Evolutionary conservation across 2,888 invertebrate species (phyloP).

Genomic region (Apodemia mormo): DNA sequence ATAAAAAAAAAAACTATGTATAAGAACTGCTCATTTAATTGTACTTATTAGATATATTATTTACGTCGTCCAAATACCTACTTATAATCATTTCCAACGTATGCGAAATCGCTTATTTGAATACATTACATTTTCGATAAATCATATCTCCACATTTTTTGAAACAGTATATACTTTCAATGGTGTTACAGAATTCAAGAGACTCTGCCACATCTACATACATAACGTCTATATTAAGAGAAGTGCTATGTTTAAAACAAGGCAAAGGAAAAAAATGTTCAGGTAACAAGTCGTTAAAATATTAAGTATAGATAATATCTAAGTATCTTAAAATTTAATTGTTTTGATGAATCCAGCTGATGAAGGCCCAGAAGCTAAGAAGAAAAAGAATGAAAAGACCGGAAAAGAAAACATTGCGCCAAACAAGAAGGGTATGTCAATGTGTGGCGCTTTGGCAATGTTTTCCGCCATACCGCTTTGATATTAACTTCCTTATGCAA

Average conservation of each 20-base stretch:
- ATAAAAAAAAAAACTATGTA: no score
- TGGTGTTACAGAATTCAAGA: constrained; percentile 72
- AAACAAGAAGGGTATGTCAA: constrained; percentile 69
- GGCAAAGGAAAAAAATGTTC: constrained; percentile 76
- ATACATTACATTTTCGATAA: no score
- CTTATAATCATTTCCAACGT: no score
- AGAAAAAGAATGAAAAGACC: constrained; percentile 67
- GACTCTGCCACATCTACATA: constrained; percentile 79
- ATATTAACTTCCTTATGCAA: constrained; percentile 19
- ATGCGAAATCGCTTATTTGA: no score
- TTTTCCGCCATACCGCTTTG: constrained; percentile 29
- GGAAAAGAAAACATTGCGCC: constrained; percentile 71
- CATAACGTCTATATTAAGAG: constrained; percentile 81
- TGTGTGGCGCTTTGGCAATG: constrained; percentile 38
- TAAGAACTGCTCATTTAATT: no score
- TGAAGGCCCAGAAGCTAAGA: constrained; percentile 60
- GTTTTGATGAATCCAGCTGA: constrained; percentile 48
- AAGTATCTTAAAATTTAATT: constrained; percentile 23
- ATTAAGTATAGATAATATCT: not conserved
- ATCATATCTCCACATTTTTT: no score
- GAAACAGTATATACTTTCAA: not conserved
- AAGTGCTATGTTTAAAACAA: constrained; percentile 82
- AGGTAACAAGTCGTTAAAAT: constrained; percentile 48
- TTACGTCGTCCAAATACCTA: no score
- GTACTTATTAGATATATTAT: no score